These are phyloP conservation scores for Camponotus vicinus DNA, from an alignment of 1,140 invertebrate species.

Conservation along the genomic window DNA sequence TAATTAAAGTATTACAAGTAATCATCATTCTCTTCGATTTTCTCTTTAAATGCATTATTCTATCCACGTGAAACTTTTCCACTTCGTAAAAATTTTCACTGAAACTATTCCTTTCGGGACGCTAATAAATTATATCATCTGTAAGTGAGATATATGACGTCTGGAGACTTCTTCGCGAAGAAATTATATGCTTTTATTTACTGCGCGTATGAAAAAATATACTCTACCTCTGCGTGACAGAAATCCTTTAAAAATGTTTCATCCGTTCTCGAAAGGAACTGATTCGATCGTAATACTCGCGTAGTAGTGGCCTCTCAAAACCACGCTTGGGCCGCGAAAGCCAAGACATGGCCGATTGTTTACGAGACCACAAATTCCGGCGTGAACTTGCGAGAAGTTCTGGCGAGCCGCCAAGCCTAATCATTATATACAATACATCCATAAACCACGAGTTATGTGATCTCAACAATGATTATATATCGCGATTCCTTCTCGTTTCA, in stretches of 20 bases:
- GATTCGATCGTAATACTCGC: conserved; percentile 41
- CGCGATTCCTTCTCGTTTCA: conserved; percentile 16
- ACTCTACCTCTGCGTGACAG: not conserved
- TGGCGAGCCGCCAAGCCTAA: conserved; percentile 71
- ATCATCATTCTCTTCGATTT: not conserved
- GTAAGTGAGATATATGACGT: conserved; percentile 17
- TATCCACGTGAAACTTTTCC: not conserved
- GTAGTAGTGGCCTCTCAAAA: conserved; percentile 28
- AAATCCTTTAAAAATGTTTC: conserved; percentile 15
- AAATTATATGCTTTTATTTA: conserved; percentile 13
- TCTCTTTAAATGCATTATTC: conserved; percentile 10
- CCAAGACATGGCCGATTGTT: conserved; percentile 64
- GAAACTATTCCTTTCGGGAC: not conserved
- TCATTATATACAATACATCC: conserved; percentile 69
- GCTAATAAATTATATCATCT: conserved; percentile 41
- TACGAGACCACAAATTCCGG: conserved; percentile 74
- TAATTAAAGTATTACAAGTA: not conserved
- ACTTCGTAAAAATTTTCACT: not conserved
- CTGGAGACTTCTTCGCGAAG: conserved; percentile 5
- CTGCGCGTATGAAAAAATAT: not conserved
- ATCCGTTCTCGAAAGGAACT: conserved; percentile 36
- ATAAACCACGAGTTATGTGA: conserved; percentile 68
- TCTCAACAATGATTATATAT: conserved; percentile 20
- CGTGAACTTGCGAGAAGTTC: conserved; percentile 69
- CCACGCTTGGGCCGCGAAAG: conserved; percentile 37